Percentiles rank a stretch among this genome's conserved stretches.
Evolutionary conservation across 2,888 invertebrate genomes (phyloP).

Genomic region (Calliopum simillimum): DNA sequence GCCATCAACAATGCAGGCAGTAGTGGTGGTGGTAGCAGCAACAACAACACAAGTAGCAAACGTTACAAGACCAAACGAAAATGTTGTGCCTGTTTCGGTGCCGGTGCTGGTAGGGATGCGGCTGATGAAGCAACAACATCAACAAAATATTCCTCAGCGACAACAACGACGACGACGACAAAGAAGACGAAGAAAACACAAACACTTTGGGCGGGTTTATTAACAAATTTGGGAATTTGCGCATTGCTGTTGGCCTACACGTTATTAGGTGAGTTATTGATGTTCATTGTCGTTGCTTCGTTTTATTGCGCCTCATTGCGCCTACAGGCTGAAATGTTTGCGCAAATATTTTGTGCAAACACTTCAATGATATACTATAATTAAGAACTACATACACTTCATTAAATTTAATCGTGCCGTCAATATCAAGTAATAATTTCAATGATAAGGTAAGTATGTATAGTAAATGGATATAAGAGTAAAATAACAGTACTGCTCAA

Average conservation of each 20-base stretch:
- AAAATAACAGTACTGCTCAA: no score
- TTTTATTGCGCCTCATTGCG: no score
- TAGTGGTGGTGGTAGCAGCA: conserved; percentile 40
- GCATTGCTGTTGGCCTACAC: conserved; percentile 85
- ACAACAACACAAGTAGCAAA: conserved; percentile 48
- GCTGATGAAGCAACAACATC: conserved; percentile 30
- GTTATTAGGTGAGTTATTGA: conserved; percentile 70
- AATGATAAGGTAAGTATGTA: no score
- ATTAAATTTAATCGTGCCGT: no score
- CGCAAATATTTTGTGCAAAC: neutral
- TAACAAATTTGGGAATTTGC: conserved; percentile 87
- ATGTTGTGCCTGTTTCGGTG: conserved; percentile 50
- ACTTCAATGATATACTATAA: neutral
- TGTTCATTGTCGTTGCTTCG: no score
- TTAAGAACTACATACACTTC: no score
- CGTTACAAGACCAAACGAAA: conserved; percentile 46
- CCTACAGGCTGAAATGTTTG: no score
- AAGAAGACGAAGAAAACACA: conserved; percentile 54
- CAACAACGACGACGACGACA: conserved; percentile 44
- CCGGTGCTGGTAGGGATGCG: conserved; percentile 41
- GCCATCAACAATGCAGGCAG: conserved; percentile 29
- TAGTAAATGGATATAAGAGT: no score
- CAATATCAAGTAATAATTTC: no score
- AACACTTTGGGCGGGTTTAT: conserved; percentile 74
- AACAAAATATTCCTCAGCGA: conserved; percentile 24